Evolutionary conservation across 1,140 invertebrate genomes (phyloP).

Genomic region (Caenorhabditis remanei): DNA sequence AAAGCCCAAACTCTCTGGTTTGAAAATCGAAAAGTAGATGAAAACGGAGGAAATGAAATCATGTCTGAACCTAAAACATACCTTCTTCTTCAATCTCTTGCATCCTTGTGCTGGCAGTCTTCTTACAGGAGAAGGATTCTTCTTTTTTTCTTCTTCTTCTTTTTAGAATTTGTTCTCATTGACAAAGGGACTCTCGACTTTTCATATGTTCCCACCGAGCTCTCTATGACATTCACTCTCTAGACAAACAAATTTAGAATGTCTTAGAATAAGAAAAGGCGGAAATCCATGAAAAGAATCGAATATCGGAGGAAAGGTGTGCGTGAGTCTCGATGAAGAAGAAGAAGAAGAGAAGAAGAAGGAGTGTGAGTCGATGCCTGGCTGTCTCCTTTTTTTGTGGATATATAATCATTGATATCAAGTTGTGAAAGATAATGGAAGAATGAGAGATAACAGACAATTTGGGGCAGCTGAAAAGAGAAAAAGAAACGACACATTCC

Average conservation of each 20-base stretch:
- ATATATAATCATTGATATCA: conserved; percentile 54
- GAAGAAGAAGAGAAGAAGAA: neutral
- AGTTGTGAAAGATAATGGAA: conserved; percentile 4
- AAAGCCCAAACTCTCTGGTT: too few relatives aligned
- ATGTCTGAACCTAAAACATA: neutral
- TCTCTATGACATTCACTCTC: neutral
- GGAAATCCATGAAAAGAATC: neutral
- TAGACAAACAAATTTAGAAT: conserved; percentile 5
- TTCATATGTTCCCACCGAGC: conserved; percentile 16
- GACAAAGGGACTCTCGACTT: conserved; percentile 6
- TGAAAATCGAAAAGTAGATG: too few relatives aligned
- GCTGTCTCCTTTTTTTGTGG: neutral
- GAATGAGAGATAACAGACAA: neutral
- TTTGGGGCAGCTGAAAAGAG: neutral
- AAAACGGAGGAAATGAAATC: conserved; percentile 9
- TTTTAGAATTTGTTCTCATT: conserved; percentile 28
- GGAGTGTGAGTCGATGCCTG: too few relatives aligned
- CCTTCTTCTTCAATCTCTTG: conserved; percentile 26
- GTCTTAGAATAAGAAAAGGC: neutral
- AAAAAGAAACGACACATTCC: neutral
- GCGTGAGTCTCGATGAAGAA: neutral
- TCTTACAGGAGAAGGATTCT: neutral
- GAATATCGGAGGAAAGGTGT: neutral
- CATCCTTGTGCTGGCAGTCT: neutral
- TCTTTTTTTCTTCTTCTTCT: conserved; percentile 29